Percentiles rank a stretch among this genome's conserved stretches.
phyloP scores from a whole-genome alignment of 2,888 invertebrate species.

The Fragum whitleyi region DNA sequence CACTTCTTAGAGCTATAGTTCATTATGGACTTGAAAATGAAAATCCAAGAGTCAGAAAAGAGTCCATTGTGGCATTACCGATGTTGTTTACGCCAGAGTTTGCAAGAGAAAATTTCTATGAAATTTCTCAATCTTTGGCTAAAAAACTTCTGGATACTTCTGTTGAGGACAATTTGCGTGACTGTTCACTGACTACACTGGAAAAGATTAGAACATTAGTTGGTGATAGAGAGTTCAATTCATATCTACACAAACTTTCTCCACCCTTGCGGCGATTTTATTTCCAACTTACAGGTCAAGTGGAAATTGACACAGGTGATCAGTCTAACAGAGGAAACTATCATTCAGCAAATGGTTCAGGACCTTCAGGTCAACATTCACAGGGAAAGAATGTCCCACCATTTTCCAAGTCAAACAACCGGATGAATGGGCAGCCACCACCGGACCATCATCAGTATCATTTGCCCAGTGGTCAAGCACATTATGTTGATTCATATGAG shows the following conservation, averaged over 20 bases:
- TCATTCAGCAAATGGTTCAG: conserved; percentile 35
- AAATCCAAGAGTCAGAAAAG: conserved; percentile 83
- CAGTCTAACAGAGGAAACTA: conserved; percentile 32
- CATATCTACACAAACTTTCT: conserved; percentile 80
- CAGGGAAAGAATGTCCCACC: conserved; percentile 46
- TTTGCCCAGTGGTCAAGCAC: conserved; percentile 45
- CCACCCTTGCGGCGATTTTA: conserved; percentile 77
- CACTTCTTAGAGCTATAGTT: conserved; percentile 84
- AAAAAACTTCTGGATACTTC: conserved; percentile 80
- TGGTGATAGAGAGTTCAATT: conserved; percentile 83
- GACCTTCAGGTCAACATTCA: conserved; percentile 37
- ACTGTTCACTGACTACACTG: conserved; percentile 83
- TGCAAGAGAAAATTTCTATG: conserved; percentile 83
- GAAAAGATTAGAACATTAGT: conserved; percentile 84
- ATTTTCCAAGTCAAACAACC: conserved; percentile 49
- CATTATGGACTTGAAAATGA: conserved; percentile 84
- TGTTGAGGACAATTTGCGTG: conserved; percentile 81
- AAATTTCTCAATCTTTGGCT: conserved; percentile 82
- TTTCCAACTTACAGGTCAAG: conserved; percentile 73
- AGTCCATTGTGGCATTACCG: conserved; percentile 84
- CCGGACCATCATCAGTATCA: conserved; percentile 9
- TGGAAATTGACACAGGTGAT: conserved; percentile 53
- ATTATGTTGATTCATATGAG: conserved; percentile 76
- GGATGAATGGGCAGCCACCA: conserved; percentile 45
- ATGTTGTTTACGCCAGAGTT: conserved; percentile 85